These are phyloP conservation scores for Erythrolamprus reginae DNA, from an alignment of 2,113 vertebrate species.

Conservation along the genomic window DNA sequence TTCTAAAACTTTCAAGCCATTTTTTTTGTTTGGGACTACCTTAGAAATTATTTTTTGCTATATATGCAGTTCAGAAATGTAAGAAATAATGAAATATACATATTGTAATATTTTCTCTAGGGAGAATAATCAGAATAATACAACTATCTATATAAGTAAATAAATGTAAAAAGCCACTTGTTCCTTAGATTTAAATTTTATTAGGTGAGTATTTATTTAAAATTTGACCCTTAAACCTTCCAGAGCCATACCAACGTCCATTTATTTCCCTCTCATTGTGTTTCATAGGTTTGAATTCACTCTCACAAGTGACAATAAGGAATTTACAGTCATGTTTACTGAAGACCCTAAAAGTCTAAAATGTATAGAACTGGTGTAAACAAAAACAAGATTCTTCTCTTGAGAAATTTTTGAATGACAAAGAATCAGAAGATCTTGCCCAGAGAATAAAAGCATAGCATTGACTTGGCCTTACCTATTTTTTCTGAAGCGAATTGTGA, in stretches of 20 bases:
- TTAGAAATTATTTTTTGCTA: background rate
- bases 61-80: background rate
- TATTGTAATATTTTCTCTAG: background rate
- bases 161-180: background rate
- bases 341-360: background rate
- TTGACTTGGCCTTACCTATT: slow-evolving; percentile 79
- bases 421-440: fast-evolving
- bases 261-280: background rate
- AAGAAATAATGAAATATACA: background rate
- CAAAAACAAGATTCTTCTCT: background rate
- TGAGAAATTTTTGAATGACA: background rate
- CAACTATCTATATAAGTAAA: background rate
- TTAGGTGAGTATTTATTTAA: background rate
- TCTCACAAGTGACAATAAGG: background rate
- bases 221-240: background rate
- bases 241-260: background rate
- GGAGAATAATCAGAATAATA: background rate
- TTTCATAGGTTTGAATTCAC: background rate
- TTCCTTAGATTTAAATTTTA: background rate
- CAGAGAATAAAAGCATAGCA: background rate
- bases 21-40: background rate
- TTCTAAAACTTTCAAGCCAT: background rate
- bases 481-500: slow-evolving; percentile 89
- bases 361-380: background rate
- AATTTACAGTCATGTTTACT: background rate